Percentiles rank a stretch among this genome's conserved stretches.
phyloP scores from a whole-genome alignment of 2,888 invertebrate genomes.

The Pedicia rivosa region DNA sequence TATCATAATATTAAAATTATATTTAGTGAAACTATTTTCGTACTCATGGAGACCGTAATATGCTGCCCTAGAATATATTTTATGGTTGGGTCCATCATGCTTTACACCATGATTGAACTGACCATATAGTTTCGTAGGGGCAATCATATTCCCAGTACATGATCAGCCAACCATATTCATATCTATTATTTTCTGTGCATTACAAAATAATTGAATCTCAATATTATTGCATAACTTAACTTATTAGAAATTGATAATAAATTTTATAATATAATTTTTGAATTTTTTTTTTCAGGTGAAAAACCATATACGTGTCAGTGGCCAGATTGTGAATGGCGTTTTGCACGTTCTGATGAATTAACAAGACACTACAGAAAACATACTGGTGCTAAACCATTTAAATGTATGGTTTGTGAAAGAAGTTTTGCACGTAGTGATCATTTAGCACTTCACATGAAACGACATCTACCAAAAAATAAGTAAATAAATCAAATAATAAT shows the following conservation, averaged over 20 bases:
- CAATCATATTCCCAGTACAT: too few species aligned
- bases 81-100: too few species aligned
- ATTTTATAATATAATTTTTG: slow-evolving; percentile 6
- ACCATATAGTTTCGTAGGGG: too few species aligned
- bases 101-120: too few species aligned
- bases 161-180: too few species aligned
- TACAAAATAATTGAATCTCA: too few species aligned
- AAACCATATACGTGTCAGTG: slow-evolving; percentile 97
- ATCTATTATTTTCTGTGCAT: too few species aligned
- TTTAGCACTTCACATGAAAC: slow-evolving; percentile 90
- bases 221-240: too few species aligned
- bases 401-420: slow-evolving; percentile 86
- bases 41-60: too few species aligned
- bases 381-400: slow-evolving; percentile 94
- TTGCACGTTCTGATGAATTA: slow-evolving; percentile 89
- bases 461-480: slow-evolving; percentile 73
- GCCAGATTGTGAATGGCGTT: slow-evolving; percentile 97
- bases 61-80: too few species aligned
- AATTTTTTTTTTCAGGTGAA: slow-evolving; percentile 54
- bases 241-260: background rate
- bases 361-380: slow-evolving; percentile 95
- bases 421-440: slow-evolving; percentile 93
- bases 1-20: too few species aligned
- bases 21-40: too few species aligned
- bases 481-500: slow-evolving; percentile 15